A percentile compares a stretch with the other conserved stretches of the same genome.
Conservation (phyloP, 2,888 invertebrate genomes). For the Pinctada fucata region DNA sequence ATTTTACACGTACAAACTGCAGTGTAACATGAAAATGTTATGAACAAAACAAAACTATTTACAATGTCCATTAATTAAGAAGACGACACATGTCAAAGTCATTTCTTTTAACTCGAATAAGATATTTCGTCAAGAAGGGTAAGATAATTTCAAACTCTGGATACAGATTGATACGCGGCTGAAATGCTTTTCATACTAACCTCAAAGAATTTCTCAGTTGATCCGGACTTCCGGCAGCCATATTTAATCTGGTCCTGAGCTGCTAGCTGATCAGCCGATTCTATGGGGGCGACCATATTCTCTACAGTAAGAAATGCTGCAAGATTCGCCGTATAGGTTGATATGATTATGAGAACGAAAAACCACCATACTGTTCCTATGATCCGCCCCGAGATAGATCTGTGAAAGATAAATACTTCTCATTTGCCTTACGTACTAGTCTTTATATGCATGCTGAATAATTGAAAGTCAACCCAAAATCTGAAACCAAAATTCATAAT, state of each 20-base stretch:
- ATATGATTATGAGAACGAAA: constrained; percentile 97
- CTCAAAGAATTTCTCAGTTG: constrained; percentile 92
- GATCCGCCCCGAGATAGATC: constrained; percentile 93
- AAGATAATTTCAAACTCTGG: too few relatives aligned
- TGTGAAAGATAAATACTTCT: constrained; percentile 59
- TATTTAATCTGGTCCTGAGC: constrained; percentile 81
- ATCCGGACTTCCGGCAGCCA: constrained; percentile 85
- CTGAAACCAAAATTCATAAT: too few relatives aligned
- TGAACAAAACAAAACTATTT: too few relatives aligned
- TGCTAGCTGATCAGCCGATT: constrained; percentile 92
- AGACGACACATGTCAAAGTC: too few relatives aligned
- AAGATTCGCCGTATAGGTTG: constrained; percentile 98
- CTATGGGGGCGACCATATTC: constrained; percentile 96
- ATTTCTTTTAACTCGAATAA: too few relatives aligned
- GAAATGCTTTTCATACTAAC: constrained; percentile 76
- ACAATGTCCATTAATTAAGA: too few relatives aligned
- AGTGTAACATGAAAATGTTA: too few relatives aligned
- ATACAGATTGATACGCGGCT: too few relatives aligned
- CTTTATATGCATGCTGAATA: too few relatives aligned
- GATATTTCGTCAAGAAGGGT: too few relatives aligned
- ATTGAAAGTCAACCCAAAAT: too few relatives aligned
- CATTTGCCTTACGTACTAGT: not conserved
- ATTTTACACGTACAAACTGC: too few relatives aligned
- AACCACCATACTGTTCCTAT: constrained; percentile 99
- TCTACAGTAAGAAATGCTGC: constrained; percentile 96